Evolutionary conservation across 2,113 vertebrate genomes (phyloP).

Genomic region (Odocoileus virginianus): DNA sequence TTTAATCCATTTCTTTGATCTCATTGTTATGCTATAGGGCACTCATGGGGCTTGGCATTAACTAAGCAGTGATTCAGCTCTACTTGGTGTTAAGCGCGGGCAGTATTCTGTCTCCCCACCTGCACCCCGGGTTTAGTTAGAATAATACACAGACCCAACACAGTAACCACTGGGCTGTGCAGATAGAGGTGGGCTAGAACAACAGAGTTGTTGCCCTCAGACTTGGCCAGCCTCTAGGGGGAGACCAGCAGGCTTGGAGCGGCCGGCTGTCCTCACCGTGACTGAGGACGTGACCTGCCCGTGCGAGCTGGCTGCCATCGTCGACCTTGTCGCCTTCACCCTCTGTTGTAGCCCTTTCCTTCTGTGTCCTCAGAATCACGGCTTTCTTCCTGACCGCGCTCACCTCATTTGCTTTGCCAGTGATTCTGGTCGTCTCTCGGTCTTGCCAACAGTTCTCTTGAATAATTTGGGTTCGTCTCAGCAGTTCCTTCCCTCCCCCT

Average conservation of each 20-base stretch:
- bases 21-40: background rate
- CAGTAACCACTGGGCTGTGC: background rate
- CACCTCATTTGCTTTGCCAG: background rate
- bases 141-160: background rate
- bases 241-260: background rate
- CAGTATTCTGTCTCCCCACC: background rate
- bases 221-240: background rate
- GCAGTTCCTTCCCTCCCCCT: background rate
- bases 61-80: background rate
- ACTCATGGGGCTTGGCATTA: background rate
- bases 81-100: background rate
- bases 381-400: background rate
- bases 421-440: background rate
- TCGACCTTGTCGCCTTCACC: background rate
- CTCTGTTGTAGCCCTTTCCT: background rate
- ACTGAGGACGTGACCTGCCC: background rate
- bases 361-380: background rate
- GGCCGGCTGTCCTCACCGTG: background rate
- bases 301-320: background rate
- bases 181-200: background rate
- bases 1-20: conserved; percentile 12
- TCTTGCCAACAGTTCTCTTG: conserved; percentile 9
- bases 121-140: background rate
- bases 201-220: background rate
- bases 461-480: conserved; percentile 32